Percentiles rank a stretch among this genome's conserved stretches.
Conservation (phyloP, 2,888 invertebrate species). For the Eilema depressum region DNA sequence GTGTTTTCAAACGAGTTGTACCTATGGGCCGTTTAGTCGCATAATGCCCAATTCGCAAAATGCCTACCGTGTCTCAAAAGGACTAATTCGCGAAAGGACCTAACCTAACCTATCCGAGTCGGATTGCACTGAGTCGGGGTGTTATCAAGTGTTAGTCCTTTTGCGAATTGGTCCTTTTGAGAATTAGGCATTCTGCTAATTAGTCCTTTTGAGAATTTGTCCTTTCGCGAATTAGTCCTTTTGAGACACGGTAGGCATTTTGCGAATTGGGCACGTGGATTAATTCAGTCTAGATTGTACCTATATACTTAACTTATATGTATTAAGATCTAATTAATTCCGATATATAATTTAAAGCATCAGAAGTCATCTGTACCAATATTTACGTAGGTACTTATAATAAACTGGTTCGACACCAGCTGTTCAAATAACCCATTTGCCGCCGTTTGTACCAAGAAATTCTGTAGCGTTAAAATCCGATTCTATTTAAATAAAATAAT, state of each 20-base stretch:
- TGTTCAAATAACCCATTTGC: constrained; percentile 32
- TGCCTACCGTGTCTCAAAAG: too few species aligned
- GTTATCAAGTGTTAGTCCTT: too few species aligned
- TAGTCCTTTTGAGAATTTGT: too few species aligned
- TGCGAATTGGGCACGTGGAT: constrained; percentile 11
- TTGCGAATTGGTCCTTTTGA: too few species aligned
- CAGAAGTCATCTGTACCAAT: constrained; percentile 21
- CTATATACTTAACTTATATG: not conserved
- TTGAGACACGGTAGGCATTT: too few species aligned
- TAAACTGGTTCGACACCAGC: constrained; percentile 15
- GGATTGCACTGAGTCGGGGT: too few species aligned
- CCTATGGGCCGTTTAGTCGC: too few species aligned
- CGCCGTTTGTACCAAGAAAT: constrained; percentile 5
- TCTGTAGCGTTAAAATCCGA: constrained; percentile 7
- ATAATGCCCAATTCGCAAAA: too few species aligned
- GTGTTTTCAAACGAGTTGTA: constrained; percentile 30
- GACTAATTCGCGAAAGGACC: too few species aligned
- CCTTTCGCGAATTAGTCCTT: too few species aligned
- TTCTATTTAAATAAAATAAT: constrained; percentile 13
- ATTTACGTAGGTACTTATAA: constrained; percentile 3
- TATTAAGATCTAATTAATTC: constrained; percentile 20
- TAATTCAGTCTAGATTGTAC: constrained; percentile 13
- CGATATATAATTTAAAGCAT: not conserved
- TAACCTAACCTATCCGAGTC: too few species aligned
- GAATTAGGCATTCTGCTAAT: too few species aligned